Percentiles rank a stretch among this genome's conserved stretches.
Evolutionary conservation across 2,888 invertebrate species (phyloP).

Genomic region (Eristalis intricaria): DNA sequence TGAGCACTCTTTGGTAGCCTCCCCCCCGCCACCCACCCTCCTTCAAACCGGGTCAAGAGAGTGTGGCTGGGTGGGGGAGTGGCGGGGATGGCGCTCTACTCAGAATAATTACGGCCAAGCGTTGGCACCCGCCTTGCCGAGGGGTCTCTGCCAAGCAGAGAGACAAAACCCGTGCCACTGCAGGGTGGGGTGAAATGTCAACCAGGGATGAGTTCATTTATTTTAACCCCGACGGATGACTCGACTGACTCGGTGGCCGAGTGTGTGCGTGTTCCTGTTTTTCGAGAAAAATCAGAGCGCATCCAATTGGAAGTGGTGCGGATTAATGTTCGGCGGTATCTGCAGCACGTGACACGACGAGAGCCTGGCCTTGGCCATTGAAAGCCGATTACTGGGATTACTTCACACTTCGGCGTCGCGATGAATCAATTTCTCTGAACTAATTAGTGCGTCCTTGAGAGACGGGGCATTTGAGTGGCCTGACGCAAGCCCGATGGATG

Average conservation of each 20-base stretch:
- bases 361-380: slow-evolving; percentile 34
- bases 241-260: not conserved
- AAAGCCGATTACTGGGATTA: slow-evolving; percentile 70
- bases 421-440: slow-evolving; percentile 69
- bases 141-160: slow-evolving; percentile 27
- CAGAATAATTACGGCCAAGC: slow-evolving; percentile 64
- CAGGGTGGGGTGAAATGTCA: slow-evolving; percentile 67
- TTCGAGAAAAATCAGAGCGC: slow-evolving; percentile 61
- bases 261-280: slow-evolving; percentile 29
- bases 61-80: not conserved
- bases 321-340: slow-evolving; percentile 70
- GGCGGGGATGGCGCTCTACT: slow-evolving; percentile 29
- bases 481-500: slow-evolving; percentile 40
- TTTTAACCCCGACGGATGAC: slow-evolving; percentile 65
- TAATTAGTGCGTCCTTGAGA: slow-evolving; percentile 48
- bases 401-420: slow-evolving; percentile 68
- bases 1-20: not conserved
- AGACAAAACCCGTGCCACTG: slow-evolving; percentile 19
- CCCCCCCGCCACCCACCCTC: slow-evolving; percentile 30
- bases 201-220: slow-evolving; percentile 67
- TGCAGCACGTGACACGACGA: slow-evolving; percentile 62
- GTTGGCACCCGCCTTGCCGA: slow-evolving; percentile 63
- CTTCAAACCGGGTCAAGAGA: slow-evolving; percentile 59
- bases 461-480: not conserved
- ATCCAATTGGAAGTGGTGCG: slow-evolving; percentile 71